Evolutionary conservation across 2,797 vertebrate genomes (phyloP).

Genomic region (Clangula hyemalis): DNA sequence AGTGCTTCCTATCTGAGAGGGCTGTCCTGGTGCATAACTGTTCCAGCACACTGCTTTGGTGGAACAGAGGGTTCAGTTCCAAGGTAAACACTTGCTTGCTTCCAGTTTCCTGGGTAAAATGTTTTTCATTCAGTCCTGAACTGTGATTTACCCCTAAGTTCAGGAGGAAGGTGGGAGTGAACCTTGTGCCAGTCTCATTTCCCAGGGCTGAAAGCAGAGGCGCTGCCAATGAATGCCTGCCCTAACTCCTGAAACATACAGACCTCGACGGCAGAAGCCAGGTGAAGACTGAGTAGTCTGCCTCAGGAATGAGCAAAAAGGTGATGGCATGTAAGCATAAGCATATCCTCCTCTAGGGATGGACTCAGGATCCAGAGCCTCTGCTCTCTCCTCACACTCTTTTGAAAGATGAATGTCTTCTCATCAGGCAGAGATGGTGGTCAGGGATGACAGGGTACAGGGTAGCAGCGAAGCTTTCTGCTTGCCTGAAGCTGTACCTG

Average conservation of each 20-base stretch:
- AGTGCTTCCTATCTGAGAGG: not conserved
- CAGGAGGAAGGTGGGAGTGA: not conserved
- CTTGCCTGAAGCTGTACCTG: not conserved
- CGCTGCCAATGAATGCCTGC: not conserved
- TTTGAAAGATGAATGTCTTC: not conserved
- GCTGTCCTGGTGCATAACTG: not conserved
- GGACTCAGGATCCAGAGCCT: not conserved
- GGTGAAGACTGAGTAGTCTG: not conserved
- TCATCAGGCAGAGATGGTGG: not conserved
- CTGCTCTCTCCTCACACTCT: not conserved
- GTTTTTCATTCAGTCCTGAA: not conserved
- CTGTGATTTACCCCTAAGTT: not conserved
- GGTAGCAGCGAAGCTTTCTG: not conserved
- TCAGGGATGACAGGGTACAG: not conserved
- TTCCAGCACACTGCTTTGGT: not conserved
- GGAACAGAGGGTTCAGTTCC: not conserved
- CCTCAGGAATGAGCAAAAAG: not conserved
- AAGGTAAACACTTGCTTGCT: not conserved
- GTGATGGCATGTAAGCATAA: not conserved
- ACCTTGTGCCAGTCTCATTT: not conserved
- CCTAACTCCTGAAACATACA: not conserved
- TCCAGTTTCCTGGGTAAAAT: constrained; percentile 4
- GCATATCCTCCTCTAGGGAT: not conserved
- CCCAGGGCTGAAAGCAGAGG: not conserved
- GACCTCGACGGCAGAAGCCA: not conserved